Conservation (phyloP, 2,888 invertebrate species). For the Neocrepidodera transversa region DNA sequence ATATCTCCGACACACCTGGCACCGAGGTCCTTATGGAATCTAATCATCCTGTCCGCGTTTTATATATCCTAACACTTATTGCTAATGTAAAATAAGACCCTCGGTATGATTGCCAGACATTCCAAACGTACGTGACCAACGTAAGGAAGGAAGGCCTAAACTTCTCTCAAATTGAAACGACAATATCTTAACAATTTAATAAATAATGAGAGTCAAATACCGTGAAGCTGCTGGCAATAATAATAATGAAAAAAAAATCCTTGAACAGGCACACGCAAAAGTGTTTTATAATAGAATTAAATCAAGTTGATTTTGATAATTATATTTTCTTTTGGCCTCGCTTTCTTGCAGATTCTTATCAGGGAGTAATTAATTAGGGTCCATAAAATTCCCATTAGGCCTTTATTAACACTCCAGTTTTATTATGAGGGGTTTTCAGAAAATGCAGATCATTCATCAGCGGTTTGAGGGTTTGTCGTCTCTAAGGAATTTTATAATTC, state of each 20-base stretch:
- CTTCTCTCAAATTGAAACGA: background rate
- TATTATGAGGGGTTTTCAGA: constrained; percentile 6
- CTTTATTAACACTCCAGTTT: constrained; percentile 23
- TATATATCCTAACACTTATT: constrained; percentile 40
- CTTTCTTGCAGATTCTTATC: constrained; percentile 20
- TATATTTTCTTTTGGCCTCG: constrained; percentile 12
- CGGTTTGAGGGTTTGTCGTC: no score
- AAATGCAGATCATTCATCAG: constrained; percentile 25
- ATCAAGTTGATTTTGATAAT: constrained; percentile 18
- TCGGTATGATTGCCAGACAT: constrained; percentile 46
- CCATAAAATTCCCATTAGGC: constrained; percentile 29
- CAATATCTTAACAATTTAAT: background rate
- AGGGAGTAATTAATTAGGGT: constrained; percentile 24
- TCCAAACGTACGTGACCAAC: constrained; percentile 45
- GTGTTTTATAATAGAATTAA: constrained; percentile 17
- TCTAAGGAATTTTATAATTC: no score
- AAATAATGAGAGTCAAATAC: no score
- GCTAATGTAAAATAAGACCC: constrained; percentile 49
- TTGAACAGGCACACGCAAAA: no score
- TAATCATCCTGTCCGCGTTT: constrained; percentile 32
- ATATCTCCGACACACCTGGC: constrained; percentile 29
- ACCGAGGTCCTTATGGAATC: constrained; percentile 32
- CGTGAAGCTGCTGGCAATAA: no score
- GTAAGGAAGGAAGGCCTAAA: constrained; percentile 28
- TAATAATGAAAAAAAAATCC: no score